Evolutionary conservation across 2,113 vertebrate genomes (phyloP).

Genomic region (Thunnus maccoyii): DNA sequence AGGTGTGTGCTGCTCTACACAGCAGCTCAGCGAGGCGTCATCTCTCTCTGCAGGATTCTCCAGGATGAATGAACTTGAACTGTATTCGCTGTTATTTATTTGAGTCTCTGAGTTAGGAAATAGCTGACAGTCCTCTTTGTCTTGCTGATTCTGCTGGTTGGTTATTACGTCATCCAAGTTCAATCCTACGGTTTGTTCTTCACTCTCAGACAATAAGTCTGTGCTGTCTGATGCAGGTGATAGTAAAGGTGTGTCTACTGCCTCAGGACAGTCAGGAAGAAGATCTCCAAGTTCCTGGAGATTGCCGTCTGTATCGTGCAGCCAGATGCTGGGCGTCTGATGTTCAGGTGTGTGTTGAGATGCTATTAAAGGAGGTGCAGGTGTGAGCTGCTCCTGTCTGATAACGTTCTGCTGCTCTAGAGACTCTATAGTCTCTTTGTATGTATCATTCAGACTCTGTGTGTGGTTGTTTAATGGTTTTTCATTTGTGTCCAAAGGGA

Average conservation of each 20-base stretch:
- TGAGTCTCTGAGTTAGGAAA: conserved; percentile 29
- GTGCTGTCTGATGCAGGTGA: conserved; percentile 30
- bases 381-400: conserved; percentile 44
- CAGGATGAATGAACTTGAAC: not conserved
- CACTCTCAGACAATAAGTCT: not conserved
- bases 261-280: conserved; percentile 8
- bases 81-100: not conserved
- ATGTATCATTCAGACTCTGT: conserved; percentile 36
- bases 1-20: conserved; percentile 29
- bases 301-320: conserved; percentile 38
- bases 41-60: conserved; percentile 21
- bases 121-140: conserved; percentile 8
- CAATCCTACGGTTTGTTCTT: not conserved
- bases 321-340: conserved; percentile 53
- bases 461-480: conserved; percentile 19
- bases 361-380: not conserved
- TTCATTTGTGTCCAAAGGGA: conserved; percentile 9
- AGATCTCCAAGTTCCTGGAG: conserved; percentile 48
- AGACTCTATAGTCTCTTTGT: conserved; percentile 46
- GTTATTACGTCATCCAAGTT: conserved; percentile 10
- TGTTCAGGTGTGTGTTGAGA: not conserved
- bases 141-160: conserved; percentile 24
- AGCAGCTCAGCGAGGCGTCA: not conserved
- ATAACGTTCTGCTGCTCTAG: conserved; percentile 46
- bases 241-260: conserved; percentile 16